Evolutionary conservation across 2,888 invertebrate species (phyloP).

Genomic region (Portevinia maculata): DNA sequence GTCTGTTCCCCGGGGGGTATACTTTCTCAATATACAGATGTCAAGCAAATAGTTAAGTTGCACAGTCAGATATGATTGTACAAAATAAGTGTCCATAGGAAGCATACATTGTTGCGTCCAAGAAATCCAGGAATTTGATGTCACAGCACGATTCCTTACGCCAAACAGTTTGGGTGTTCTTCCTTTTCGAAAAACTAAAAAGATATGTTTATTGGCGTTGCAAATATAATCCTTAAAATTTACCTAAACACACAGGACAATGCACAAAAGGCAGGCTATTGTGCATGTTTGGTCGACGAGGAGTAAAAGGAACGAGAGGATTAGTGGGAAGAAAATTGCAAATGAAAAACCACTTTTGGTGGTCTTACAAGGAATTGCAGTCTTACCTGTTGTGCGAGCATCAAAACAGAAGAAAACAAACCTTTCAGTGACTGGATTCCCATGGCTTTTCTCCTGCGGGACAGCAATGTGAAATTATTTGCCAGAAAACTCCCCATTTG

Average conservation of each 20-base stretch:
- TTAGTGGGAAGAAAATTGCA: slow-evolving; percentile 50
- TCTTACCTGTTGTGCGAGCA: slow-evolving; percentile 63
- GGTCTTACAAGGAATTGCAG: slow-evolving; percentile 57
- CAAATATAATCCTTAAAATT: slow-evolving; percentile 71
- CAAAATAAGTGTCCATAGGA: slow-evolving; percentile 47
- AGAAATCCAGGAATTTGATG: slow-evolving; percentile 62
- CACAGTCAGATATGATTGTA: slow-evolving; percentile 57
- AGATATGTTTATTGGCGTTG: slow-evolving; percentile 70
- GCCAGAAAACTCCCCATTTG: slow-evolving; percentile 49
- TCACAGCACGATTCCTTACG: slow-evolving; percentile 58
- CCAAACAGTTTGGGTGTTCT: slow-evolving; percentile 45
- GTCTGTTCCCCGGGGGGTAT: slow-evolving; percentile 16
- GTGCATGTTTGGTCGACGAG: not conserved
- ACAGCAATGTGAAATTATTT: slow-evolving; percentile 55
- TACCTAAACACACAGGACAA: slow-evolving; percentile 65
- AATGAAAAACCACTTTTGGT: slow-evolving; percentile 70
- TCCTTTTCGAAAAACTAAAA: slow-evolving; percentile 19
- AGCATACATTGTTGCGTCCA: slow-evolving; percentile 30
- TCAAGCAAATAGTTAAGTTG: slow-evolving; percentile 27
- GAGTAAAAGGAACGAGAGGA: slow-evolving; percentile 27
- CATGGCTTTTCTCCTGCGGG: slow-evolving; percentile 40
- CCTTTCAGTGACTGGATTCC: slow-evolving; percentile 55
- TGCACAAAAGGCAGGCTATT: slow-evolving; percentile 5
- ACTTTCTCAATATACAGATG: slow-evolving; percentile 52
- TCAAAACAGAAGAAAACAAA: slow-evolving; percentile 57